Evolutionary conservation across 2,113 vertebrate genomes (phyloP), one percentile per base, ranked within the genome.

Genomic region (Tretioscincus oriximinensis): DNA sequence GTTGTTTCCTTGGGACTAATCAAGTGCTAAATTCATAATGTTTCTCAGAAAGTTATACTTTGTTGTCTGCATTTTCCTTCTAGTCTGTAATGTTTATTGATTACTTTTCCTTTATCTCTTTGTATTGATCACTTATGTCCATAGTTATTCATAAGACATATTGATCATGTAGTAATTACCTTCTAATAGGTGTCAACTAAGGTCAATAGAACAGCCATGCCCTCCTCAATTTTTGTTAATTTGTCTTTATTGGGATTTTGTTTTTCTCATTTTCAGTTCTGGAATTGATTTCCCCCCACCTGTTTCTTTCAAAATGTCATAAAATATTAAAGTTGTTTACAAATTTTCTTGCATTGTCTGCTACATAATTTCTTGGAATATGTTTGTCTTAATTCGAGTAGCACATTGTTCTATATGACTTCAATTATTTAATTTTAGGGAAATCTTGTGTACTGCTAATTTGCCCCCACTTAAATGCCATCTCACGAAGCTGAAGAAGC

Each of bases 161-260:
- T 95, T 84, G 93, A 95, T 90, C 86, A 35, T 29, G n/a, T 75
- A 85, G 87, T 87, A 93, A 94, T 92, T 90, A 89, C 83, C 83
- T 35, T 92, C 73, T 95, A 92, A 95, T 92, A 84, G 85, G 87
- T 90, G 91, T 93, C 93, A 93, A 47, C 63, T 85, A 58, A 91
- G 89, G 90, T 93, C 91, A 92, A 21, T 0, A 1, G 29, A 76
- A 67, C 78, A 88, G 86, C 79, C 85, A 87, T 90, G 81, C 84
- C 88, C 79, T 88, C 89, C 82, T 90, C 88, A 88, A 91, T 93
- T 93, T 93, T 91, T 93, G 66, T 90, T 93, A 91, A 94, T 93
- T 91, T 92, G 80, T 65, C 73, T 89, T 94, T 91, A 93, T 92
- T 92, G 91, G 85, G 79, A 93, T 94, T 95, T 93, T 94, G 80